Evolutionary conservation across 1,140 invertebrate genomes (phyloP).

Genomic region (Trissolcus basalis): DNA sequence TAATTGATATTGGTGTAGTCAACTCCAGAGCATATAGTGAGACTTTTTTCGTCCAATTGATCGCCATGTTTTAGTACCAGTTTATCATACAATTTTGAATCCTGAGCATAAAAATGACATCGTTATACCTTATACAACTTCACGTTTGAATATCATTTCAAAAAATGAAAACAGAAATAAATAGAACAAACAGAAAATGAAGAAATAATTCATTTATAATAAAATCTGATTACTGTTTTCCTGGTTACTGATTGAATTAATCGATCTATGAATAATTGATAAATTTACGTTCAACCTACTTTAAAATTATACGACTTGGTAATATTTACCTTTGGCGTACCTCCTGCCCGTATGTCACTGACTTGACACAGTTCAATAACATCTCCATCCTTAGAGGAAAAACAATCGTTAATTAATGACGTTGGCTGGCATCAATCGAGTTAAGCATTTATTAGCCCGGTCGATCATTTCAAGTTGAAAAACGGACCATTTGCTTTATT

Average conservation of each 20-base stretch:
- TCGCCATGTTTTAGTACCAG: constrained; percentile 86
- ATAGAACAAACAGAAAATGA: no score
- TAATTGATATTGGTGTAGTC: constrained; percentile 99
- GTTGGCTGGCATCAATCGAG: not conserved
- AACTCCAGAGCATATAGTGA: constrained; percentile 99
- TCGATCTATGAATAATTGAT: no score
- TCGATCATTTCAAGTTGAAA: not conserved
- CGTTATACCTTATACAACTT: no score
- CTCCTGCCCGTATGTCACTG: constrained; percentile 94
- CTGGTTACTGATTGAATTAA: no score
- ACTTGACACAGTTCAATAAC: constrained; percentile 98
- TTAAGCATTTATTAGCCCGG: not conserved
- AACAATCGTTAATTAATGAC: constrained; percentile 13
- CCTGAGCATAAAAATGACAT: constrained; percentile 77
- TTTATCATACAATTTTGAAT: constrained; percentile 88
- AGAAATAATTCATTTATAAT: no score
- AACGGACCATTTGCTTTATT: constrained; percentile 1
- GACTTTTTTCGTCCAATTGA: constrained; percentile 92
- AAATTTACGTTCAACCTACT: constrained; percentile 16
- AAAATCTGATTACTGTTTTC: no score
- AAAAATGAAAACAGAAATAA: no score
- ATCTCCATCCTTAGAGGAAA: constrained; percentile 90
- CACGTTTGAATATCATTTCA: no score
- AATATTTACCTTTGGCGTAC: constrained; percentile 86
- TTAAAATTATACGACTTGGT: constrained; percentile 19